Evolutionary conservation across 2,113 vertebrate genomes (phyloP).

Genomic region (Emydocephalus ijimae): DNA sequence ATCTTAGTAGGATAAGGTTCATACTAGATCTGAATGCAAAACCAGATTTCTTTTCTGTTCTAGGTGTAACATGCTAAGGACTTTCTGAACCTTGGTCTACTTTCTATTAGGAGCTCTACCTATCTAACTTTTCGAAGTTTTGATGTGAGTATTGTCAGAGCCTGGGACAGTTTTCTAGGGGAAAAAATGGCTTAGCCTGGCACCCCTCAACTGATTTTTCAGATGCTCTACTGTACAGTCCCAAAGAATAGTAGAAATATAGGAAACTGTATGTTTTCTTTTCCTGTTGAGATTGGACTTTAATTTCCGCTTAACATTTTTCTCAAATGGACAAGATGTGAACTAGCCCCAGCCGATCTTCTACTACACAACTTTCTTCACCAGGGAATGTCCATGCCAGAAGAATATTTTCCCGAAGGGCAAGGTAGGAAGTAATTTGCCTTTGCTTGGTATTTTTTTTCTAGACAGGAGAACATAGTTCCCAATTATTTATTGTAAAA

Average conservation of each 20-base stretch:
- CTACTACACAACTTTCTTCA: background rate
- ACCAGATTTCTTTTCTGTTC: background rate
- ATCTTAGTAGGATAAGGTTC: constrained; percentile 43
- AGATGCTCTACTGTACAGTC: background rate
- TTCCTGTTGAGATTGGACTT: too few species aligned
- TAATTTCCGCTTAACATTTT: background rate
- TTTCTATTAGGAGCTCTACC: background rate
- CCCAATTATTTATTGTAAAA: background rate
- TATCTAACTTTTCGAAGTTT: constrained; percentile 3
- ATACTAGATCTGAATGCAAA: constrained; percentile 9
- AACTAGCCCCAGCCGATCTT: background rate
- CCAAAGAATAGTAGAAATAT: background rate
- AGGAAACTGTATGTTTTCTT: background rate
- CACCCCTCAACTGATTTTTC: background rate
- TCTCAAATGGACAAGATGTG: background rate
- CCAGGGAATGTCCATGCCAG: background rate
- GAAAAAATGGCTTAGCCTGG: background rate
- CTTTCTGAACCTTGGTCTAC: background rate
- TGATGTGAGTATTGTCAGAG: constrained; percentile 2
- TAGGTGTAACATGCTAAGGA: constrained; percentile 23
- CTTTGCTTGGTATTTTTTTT: background rate
- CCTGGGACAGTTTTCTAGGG: background rate
- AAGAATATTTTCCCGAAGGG: background rate
- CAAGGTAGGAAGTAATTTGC: background rate
- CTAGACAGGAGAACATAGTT: background rate